These are phyloP conservation scores for Rhamphomyia laevipes DNA, from an alignment of 2,888 invertebrate genomes.

Conservation along the genomic window DNA sequence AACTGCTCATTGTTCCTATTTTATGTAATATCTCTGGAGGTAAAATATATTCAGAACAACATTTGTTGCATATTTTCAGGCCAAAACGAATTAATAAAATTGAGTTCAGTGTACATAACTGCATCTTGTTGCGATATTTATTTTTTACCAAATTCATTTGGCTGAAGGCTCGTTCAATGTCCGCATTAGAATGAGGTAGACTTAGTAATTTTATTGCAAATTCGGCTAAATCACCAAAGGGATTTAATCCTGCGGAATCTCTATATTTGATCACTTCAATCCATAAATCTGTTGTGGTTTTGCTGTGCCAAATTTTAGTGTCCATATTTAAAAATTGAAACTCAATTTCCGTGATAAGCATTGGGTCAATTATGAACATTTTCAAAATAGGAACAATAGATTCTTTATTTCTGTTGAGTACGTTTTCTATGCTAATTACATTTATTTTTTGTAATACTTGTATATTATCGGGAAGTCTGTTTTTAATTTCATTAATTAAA, in stretches of 20 bases:
- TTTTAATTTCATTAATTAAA: not conserved
- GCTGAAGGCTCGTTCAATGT: not conserved
- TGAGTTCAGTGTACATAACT: not conserved
- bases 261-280: not conserved
- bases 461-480: not conserved
- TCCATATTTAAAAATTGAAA: too few species aligned
- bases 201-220: not conserved
- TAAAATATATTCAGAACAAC: not conserved
- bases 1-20: not conserved
- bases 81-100: not conserved
- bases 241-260: not conserved
- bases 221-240: not conserved
- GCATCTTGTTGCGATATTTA: not conserved
- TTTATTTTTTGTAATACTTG: not conserved
- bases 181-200: conserved; percentile 1
- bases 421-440: not conserved
- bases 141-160: conserved; percentile 3
- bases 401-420: too few species aligned
- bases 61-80: not conserved
- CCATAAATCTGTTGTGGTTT: not conserved
- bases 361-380: too few species aligned
- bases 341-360: too few species aligned
- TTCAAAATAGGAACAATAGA: too few species aligned
- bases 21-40: not conserved
- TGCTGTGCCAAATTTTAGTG: too few species aligned